Evolutionary conservation across 2,888 invertebrate genomes (phyloP), one percentile per base, ranked within the genome.

Genomic region (Lottia gigantea): DNA sequence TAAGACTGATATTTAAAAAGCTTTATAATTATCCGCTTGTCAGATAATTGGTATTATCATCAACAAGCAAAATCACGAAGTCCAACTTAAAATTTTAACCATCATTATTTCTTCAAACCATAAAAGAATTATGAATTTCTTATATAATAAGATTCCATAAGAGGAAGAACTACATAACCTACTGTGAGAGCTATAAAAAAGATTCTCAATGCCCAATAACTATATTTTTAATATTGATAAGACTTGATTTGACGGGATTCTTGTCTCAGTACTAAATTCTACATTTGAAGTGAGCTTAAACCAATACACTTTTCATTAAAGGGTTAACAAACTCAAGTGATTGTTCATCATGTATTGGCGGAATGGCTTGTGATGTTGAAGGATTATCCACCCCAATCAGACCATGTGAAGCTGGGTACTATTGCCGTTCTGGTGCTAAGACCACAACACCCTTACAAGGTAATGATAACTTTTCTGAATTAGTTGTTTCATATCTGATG

Each of bases 321-420:
- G 85, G 85, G 40, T 64, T 86, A 66, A 78, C 71, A 2, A 74
- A 74, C 40, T 68, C 73, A 16, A 66, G 74, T n/a, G 80, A 86
- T 63, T 87, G 87, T 74, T 81, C 82, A 11, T 70, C 79, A 1
- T 87, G 87, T 82, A 77, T 79, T 11, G 86, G 86, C 11, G 85
- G 86, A 2, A 84, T 85, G 84, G 86, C 86, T 0, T 87, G 87
- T 80, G 87, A 87, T 70, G 77, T 78, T 62, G 75, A 73, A 12
- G 86, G 86, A 14, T 77, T 87, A 66, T 78, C 80, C 16, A 79
- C 78, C 63, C 87, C 87, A 2, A 71, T 81, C 45, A 74, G 82
- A 40, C 80, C 78, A 8, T 87, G 87, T 65, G 75, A 83, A 8
- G 78, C 84, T 7, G 87, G 87, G 2, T 87, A 87, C 74, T 87